Base-by-base conservation (phyloP, 2,797 vertebrate genomes). In the Acropternis orthonyx region DNA sequence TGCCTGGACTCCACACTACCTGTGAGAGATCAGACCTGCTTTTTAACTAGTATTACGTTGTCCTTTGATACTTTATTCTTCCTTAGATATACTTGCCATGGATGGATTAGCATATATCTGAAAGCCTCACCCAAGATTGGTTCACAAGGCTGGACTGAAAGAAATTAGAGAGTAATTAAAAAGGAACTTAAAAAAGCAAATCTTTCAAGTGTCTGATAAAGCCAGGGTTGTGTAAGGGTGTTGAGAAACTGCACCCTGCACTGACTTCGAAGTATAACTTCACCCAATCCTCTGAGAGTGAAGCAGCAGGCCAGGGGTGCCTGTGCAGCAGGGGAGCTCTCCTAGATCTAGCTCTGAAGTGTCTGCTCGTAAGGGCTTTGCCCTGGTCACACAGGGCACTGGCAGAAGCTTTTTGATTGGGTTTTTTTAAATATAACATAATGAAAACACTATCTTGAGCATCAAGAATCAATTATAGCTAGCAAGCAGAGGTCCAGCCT, bases 161-260 rank as follows among this genome's bases (percentile, higher is more conserved):
- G 30, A 79, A 82, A 76, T 39, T 18, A 46, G 27, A 69, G 36
- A 59, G 28, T 67, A 56, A 86, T 81, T 62, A 26, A 43, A 90
- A 75, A 62, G 30, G 24, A 90, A 91, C 36, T 62, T 39, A n/a
- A 66, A 89, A 56, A 15, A 74, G 6, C 11, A 82, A 83, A 61
- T 46, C 39, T 89, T 58, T 41, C 32, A 73, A 82, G 51, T 34
- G 44, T 44, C 20, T 69, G 59, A 63, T 34, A 76, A 82, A 52
- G 44, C 5, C 19, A 46, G 19, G 14, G 34, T 83, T 74, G 67
- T 0, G 0, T 54, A 74, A 77, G 8, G 14, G 21, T 32, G 27
- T 34, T 22, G 32, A 79, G 46, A 88, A 88, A 71, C 44, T 46
- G 56, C 12, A 67, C 28, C 65, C 61, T 71, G 68, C 46, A 52